A percentile compares a stretch with the other conserved stretches of the same genome.
phyloP scores from a whole-genome alignment of 1,140 invertebrate species.

The Leptonema lineaticorne region DNA sequence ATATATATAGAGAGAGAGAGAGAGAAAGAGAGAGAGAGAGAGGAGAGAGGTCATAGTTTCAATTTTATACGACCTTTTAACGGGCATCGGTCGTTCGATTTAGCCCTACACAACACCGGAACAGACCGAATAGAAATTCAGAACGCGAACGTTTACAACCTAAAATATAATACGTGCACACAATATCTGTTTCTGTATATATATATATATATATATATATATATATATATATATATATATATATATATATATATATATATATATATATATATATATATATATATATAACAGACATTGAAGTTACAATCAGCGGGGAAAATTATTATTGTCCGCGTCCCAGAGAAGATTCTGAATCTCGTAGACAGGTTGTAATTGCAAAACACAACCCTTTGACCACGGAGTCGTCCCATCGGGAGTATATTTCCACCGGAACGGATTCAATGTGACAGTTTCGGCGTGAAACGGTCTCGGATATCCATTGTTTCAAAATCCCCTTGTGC shows the following conservation, averaged over 20 bases:
- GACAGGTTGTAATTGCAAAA: constrained; percentile 23
- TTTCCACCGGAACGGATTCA: constrained; percentile 20
- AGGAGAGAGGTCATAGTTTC: too few relatives aligned
- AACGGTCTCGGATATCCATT: constrained; percentile 19
- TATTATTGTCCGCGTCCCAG: constrained; percentile 5
- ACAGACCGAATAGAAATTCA: too few relatives aligned
- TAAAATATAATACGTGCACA: too few relatives aligned
- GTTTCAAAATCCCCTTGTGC: constrained; percentile 20
- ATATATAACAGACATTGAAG: neutral
- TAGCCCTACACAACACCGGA: too few relatives aligned
- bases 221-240: neutral
- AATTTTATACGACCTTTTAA: too few relatives aligned
- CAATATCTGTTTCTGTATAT: neutral
- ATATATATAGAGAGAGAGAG: too few relatives aligned
- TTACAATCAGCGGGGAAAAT: neutral
- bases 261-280: neutral
- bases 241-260: neutral
- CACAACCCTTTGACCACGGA: neutral
- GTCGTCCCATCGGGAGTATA: constrained; percentile 19
- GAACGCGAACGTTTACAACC: too few relatives aligned
- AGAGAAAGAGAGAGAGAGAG: too few relatives aligned
- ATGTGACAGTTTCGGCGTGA: constrained; percentile 29
- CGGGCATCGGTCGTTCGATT: too few relatives aligned
- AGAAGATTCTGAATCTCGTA: constrained; percentile 13
- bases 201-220: neutral